Conservation (phyloP, 1,140 invertebrate genomes). For the Caerostris extrusa region DNA sequence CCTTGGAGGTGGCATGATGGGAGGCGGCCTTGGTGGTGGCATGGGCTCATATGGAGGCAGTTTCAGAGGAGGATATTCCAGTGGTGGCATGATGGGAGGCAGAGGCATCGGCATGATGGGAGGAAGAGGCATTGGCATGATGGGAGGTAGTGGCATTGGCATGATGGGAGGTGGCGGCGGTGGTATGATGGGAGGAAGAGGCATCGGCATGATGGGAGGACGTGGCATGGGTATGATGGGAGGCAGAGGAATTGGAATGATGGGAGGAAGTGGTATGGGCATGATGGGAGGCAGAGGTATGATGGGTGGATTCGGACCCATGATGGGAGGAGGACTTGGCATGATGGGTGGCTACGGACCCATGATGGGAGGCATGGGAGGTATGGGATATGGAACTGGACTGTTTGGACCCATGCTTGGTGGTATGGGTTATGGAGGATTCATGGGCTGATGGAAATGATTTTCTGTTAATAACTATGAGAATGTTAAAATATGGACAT, state of each 20-base stretch:
- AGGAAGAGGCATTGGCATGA: background rate
- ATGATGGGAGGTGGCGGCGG: background rate
- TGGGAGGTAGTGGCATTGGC: background rate
- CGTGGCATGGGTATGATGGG: constrained; percentile 18
- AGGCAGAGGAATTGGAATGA: background rate
- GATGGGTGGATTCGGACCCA: too few species aligned
- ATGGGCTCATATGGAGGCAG: background rate
- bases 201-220: background rate
- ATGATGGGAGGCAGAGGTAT: constrained; percentile 7
- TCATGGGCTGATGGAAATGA: background rate
- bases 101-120: background rate
- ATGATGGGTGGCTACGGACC: constrained; percentile 10
- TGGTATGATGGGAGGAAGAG: background rate
- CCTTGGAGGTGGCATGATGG: background rate
- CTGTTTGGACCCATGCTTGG: background rate
- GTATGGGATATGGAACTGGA: background rate
- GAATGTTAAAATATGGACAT: background rate
- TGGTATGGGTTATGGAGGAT: background rate
- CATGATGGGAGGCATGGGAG: constrained; percentile 24
- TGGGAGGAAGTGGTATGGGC: background rate
- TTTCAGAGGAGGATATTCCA: background rate
- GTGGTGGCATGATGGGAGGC: background rate
- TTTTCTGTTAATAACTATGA: background rate
- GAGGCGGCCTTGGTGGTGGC: background rate
- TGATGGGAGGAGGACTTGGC: too few species aligned